These are phyloP conservation scores for Asteroscopus sphinx DNA, from an alignment of 2,888 invertebrate species.

Conservation along the genomic window DNA sequence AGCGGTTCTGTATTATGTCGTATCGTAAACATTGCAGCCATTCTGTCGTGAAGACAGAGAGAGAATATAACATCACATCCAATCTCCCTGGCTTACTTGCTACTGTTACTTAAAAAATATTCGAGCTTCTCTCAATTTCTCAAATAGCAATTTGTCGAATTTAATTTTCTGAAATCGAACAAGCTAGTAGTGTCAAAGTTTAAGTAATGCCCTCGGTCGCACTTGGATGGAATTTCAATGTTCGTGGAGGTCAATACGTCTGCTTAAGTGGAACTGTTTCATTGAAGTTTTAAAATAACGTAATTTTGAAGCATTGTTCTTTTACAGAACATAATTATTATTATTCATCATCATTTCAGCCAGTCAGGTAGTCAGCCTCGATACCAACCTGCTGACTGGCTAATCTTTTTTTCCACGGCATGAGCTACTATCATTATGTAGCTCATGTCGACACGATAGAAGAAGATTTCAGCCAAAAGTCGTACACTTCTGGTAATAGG, in stretches of 20 bases:
- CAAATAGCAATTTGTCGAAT: slow-evolving; percentile 35
- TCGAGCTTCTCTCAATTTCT: slow-evolving; percentile 19
- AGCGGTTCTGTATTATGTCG: slow-evolving; percentile 13
- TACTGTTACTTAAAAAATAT: slow-evolving; percentile 25
- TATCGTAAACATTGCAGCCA: slow-evolving; percentile 32
- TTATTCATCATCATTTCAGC: too few species aligned
- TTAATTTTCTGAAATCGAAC: slow-evolving; percentile 38
- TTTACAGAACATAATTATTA: too few species aligned
- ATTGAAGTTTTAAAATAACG: slow-evolving; percentile 14
- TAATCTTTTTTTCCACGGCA: too few species aligned
- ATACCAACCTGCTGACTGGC: too few species aligned
- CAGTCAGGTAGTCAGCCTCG: too few species aligned
- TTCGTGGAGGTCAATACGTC: slow-evolving; percentile 25
- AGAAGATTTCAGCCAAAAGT: too few species aligned
- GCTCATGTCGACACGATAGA: too few species aligned
- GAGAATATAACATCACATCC: slow-evolving; percentile 22
- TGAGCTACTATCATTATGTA: too few species aligned
- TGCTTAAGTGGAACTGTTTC: slow-evolving; percentile 17
- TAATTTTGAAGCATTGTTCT: not conserved
- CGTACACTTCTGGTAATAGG: too few species aligned
- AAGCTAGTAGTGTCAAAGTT: slow-evolving; percentile 40
- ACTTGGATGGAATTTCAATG: slow-evolving; percentile 39
- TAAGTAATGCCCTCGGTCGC: slow-evolving; percentile 34
- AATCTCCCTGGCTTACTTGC: slow-evolving; percentile 26
- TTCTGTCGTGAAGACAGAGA: slow-evolving; percentile 22